Base-by-base conservation (phyloP, 2,797 vertebrate species). In the Eulemur mongoz region DNA sequence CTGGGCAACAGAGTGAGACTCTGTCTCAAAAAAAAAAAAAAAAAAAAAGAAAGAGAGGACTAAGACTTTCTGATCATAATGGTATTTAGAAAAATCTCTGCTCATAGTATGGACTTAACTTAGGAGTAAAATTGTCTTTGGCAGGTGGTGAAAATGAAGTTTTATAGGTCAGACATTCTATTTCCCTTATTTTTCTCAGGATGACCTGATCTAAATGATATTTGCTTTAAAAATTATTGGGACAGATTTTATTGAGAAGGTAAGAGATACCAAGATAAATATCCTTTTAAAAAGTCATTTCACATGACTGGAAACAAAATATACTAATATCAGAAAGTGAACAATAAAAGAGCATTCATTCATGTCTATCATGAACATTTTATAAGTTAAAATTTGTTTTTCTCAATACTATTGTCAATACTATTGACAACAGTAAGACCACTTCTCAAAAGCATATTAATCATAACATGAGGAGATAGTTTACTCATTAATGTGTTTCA, bases 361-460 rank as follows among this genome's bases (percentile, higher is more conserved):
- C 61, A 35, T 83, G 40, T 23, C 84, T 92, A 5, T 15, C 82
- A 85, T 67, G 38, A 87, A 95, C 78, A 15, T n/a, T 94, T 93
- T 69, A 59, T 22, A 81, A 0, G 0, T 81, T 54, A 92, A 50
- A 43, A 84, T 22, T 9, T 94, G 27, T 32, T 63, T 57, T 95
- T 96, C 87, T 20, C 3, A 92, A 43, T 43, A 43, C 43, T 43
- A 43, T 43, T 43, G 43, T 92, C 72, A 32, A 22, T 35, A 83
- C 69, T 67, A 87, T 12, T 81, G 11, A 73, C 25, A 65, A 32
- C 57, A 96, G 45, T 80, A 17, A 81, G 63, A 93, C 92, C 1
- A 89, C 90, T 91, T 94, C 45, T 95, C n/a, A 96, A 97, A 15
- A 82, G 67, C 14, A 35, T 17, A 57, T 90, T 78, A 93, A 92